Conservation (phyloP, 2,888 invertebrate species). For the Cephalotes varians region DNA sequence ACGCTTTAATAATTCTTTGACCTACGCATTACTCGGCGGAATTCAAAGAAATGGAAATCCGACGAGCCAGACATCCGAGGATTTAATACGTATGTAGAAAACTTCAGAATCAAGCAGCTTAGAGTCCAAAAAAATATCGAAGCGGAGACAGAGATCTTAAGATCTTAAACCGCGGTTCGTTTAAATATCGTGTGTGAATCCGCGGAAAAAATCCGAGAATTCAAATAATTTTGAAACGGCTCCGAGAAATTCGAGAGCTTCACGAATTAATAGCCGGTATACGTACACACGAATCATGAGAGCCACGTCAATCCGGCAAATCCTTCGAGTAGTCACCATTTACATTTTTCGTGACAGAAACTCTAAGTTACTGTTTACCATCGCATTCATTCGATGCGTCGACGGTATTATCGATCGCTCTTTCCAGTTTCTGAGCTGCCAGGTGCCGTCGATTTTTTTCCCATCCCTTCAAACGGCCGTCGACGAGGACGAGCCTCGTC, state of each 20-base stretch:
- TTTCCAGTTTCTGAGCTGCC: slow-evolving; percentile 36
- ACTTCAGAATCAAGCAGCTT: slow-evolving; percentile 18
- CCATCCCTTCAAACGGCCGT: slow-evolving; percentile 21
- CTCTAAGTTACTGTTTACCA: slow-evolving; percentile 22
- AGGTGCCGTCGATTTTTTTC: slow-evolving; percentile 54
- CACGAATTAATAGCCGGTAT: slow-evolving; percentile 17
- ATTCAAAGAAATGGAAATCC: slow-evolving; percentile 39
- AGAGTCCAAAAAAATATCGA: background rate
- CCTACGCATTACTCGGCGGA: slow-evolving; percentile 5
- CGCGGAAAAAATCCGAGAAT: background rate
- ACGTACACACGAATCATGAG: slow-evolving; percentile 7
- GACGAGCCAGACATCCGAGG: background rate
- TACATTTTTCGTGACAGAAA: slow-evolving; percentile 28
- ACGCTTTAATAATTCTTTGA: slow-evolving; percentile 75
- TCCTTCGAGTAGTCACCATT: slow-evolving; percentile 8
- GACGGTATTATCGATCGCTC: slow-evolving; percentile 43
- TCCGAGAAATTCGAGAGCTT: background rate
- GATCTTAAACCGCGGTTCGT: slow-evolving; percentile 4
- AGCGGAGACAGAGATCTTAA: background rate
- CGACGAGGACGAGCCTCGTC: slow-evolving; percentile 55
- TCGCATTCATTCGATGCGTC: slow-evolving; percentile 46
- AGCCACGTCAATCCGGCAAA: slow-evolving; percentile 34
- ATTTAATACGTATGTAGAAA: slow-evolving; percentile 10
- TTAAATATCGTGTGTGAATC: background rate
- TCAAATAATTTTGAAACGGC: background rate